A percentile compares a stretch with the other conserved stretches of the same genome.
Conservation (phyloP, 2,113 vertebrate species). For the Scophthalmus maximus region DNA sequence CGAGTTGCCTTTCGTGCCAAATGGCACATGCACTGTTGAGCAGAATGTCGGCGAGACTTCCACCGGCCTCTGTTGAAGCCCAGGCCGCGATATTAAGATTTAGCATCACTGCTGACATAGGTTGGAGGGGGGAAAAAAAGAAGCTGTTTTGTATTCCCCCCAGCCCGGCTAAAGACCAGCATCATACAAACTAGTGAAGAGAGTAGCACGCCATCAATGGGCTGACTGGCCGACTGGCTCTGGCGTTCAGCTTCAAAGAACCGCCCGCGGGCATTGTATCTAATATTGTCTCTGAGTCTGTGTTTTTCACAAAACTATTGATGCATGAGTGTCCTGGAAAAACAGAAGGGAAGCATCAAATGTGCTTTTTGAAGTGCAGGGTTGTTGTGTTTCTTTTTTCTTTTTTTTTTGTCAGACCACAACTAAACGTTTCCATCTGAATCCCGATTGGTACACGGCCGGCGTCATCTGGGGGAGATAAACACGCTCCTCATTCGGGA, state of each 20-base stretch:
- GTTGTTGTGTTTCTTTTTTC: neutral
- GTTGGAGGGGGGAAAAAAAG: conserved; percentile 41
- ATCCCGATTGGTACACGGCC: conserved; percentile 60
- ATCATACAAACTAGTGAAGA: conserved; percentile 62
- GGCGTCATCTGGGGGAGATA: conserved; percentile 27
- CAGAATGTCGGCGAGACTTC: conserved; percentile 59
- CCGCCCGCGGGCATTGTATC: conserved; percentile 76
- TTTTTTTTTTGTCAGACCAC: conserved; percentile 70
- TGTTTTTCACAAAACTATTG: conserved; percentile 81
- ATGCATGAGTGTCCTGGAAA: conserved; percentile 79
- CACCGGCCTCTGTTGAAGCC: conserved; percentile 34
- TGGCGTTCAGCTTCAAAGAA: conserved; percentile 82
- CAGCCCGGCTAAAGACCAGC: conserved; percentile 63
- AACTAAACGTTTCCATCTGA: conserved; percentile 79
- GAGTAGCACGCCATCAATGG: conserved; percentile 74
- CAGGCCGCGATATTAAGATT: conserved; percentile 67
- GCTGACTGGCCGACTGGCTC: conserved; percentile 70
- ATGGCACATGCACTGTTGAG: conserved; percentile 65
- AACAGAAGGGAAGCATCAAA: conserved; percentile 79
- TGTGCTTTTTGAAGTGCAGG: conserved; percentile 77
- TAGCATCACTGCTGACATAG: conserved; percentile 67
- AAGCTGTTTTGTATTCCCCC: conserved; percentile 75
- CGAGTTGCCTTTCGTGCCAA: conserved; percentile 59
- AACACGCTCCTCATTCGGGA: conserved; percentile 2
- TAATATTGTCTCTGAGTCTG: conserved; percentile 83